Evolutionary conservation across 2,113 vertebrate genomes (phyloP), one percentile per base, ranked within the genome.

Genomic region (Oceanites oceanicus): DNA sequence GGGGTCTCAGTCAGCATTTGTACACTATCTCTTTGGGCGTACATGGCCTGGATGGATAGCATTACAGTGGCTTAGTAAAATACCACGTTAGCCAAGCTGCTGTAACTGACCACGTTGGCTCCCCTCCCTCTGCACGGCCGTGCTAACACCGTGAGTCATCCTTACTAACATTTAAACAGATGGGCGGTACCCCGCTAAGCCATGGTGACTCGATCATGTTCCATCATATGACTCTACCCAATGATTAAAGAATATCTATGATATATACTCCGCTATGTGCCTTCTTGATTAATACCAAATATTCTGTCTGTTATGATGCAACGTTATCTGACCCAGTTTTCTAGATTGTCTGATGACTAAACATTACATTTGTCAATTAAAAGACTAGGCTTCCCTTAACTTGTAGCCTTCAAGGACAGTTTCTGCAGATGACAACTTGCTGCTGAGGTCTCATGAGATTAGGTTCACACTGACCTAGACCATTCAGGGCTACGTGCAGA

Each of bases 111-210:
- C 80, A 65, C 0, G 1, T 6, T 92, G 94, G 94, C 87, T 82
- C 52, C 21, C n/a, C 77, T 95, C 75, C 89, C 80, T 94, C 61
- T 47, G 61, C 80, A 68, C 2, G 4, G 86, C 40, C 21, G 0
- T 79, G 70, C 81, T 95, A 87, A 87, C 44, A 68, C 73, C 9
- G 0, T 97, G 95, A 96, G 73, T 96, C 96, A 97, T 80, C 53
- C 70, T 56, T 11, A 78, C 44, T 72, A 96, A 91, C 91, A 84
- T 92, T 96, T 87, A 85, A 81, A 62, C 93, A 92, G 93, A 96
- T 56, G 95, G 96, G 95, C 16, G 87, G 95, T 78, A 81, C 80
- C 84, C 91, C 2, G 36, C 89, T 89, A 96, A 90, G 87, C 87
- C 84, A 17, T 2, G 49, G 66, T 88, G 94, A 96, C 87, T 95